These are phyloP conservation scores for Protula sp. DNA, from an alignment of 2,888 invertebrate genomes.

Conservation along the genomic window DNA sequence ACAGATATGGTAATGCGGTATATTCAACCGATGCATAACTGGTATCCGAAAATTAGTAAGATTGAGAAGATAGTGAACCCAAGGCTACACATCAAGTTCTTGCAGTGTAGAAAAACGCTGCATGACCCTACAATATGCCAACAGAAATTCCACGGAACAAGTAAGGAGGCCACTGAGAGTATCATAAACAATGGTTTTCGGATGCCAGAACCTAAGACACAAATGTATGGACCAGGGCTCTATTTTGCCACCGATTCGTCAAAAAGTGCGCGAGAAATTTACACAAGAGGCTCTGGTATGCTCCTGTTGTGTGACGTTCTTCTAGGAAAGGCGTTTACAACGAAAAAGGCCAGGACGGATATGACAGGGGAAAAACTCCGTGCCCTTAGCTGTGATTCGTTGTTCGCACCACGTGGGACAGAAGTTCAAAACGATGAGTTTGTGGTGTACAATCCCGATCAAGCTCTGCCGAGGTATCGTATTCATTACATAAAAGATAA, in stretches of 20 bases:
- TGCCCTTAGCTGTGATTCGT: constrained; percentile 9
- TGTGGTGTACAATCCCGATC: constrained; percentile 13
- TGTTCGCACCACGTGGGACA: constrained; percentile 13
- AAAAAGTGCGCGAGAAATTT: constrained; percentile 18
- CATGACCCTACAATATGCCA: constrained; percentile 8
- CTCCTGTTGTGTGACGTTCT: constrained; percentile 20
- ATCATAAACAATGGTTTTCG: constrained; percentile 12
- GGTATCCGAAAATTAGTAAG: constrained; percentile 11
- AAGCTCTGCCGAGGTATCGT: constrained; percentile 14
- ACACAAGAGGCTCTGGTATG: constrained; percentile 19
- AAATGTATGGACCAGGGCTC: constrained; percentile 13
- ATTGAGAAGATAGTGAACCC: constrained; percentile 16
- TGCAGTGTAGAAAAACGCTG: neutral
- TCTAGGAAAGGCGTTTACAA: constrained; percentile 11
- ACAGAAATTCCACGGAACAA: constrained; percentile 19
- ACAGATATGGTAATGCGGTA: constrained; percentile 11
- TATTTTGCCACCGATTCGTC: constrained; percentile 22
- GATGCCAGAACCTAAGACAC: constrained; percentile 3
- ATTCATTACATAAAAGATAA: constrained; percentile 12
- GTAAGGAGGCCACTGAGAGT: constrained; percentile 4
- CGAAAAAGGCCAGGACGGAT: neutral
- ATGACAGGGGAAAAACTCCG: constrained; percentile 6
- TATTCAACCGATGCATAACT: constrained; percentile 17
- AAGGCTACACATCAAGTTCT: constrained; percentile 6
- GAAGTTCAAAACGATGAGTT: constrained; percentile 15